These are phyloP conservation scores for Nycticryphes semicollaris DNA, from an alignment of 2,113 vertebrate species.

Conservation along the genomic window DNA sequence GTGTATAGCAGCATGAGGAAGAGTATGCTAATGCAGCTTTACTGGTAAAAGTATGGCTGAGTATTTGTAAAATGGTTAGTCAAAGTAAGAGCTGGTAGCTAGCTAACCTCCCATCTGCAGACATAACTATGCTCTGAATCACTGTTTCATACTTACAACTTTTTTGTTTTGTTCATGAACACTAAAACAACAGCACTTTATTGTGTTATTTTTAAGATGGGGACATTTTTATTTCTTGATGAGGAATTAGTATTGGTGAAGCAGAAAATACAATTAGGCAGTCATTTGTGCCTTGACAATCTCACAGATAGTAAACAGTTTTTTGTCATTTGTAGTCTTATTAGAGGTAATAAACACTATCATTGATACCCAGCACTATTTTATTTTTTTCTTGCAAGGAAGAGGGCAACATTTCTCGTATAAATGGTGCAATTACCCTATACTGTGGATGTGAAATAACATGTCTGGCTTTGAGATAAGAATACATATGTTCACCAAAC, in stretches of 20 bases:
- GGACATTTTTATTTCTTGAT: not conserved
- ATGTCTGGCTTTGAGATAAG: not conserved
- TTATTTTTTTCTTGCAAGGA: not conserved
- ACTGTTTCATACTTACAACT: not conserved
- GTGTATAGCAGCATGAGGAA: not conserved
- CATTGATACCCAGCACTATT: not conserved
- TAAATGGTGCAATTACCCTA: not conserved
- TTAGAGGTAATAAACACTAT: not conserved
- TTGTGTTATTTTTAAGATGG: not conserved
- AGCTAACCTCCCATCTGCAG: fast-evolving
- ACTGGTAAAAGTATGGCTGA: not conserved
- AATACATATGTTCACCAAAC: not conserved
- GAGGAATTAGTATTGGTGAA: not conserved
- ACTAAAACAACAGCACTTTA: not conserved
- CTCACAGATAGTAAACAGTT: not conserved
- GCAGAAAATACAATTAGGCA: not conserved
- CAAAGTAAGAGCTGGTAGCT: not conserved
- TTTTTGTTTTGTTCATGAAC: not conserved
- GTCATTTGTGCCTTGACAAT: not conserved
- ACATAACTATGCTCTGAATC: not conserved
- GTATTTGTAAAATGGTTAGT: not conserved
- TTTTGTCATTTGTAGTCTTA: not conserved
- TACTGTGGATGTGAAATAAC: not conserved
- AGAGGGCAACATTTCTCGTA: not conserved
- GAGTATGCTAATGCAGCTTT: not conserved